Evolutionary conservation across 2,113 vertebrate genomes (phyloP).

Genomic region (Mystacornis crossleyi): DNA sequence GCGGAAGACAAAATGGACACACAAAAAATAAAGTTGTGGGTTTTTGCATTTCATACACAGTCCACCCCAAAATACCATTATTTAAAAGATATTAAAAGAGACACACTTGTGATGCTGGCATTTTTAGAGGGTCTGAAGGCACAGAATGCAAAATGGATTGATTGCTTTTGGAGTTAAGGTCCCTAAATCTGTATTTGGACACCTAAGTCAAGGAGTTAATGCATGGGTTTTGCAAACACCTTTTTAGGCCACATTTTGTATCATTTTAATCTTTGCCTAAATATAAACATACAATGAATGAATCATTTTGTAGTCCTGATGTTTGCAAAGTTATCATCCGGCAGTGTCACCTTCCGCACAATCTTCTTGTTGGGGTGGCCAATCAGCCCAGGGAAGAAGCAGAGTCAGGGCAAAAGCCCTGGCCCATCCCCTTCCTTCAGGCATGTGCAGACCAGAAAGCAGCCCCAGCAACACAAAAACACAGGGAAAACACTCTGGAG

Average conservation of each 20-base stretch:
- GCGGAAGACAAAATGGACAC: not conserved
- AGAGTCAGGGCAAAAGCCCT: not conserved
- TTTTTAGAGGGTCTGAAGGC: not conserved
- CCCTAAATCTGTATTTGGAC: not conserved
- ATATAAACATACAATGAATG: not conserved
- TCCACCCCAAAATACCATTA: not conserved
- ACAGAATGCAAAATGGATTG: not conserved
- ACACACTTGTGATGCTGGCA: fast-evolving
- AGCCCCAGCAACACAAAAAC: not conserved
- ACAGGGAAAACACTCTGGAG: not conserved
- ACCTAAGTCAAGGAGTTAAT: not conserved
- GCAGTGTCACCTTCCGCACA: not conserved
- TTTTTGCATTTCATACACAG: not conserved
- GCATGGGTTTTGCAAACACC: not conserved
- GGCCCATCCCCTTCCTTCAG: not conserved
- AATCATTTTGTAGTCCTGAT: not conserved
- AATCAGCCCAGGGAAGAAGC: not conserved
- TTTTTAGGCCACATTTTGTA: not conserved
- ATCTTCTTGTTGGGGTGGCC: not conserved
- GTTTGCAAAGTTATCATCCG: not conserved
- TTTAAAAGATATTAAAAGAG: not conserved
- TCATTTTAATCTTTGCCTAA: not conserved
- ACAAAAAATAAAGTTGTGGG: not conserved
- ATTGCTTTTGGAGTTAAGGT: not conserved
- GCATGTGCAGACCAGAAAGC: not conserved